phyloP scores from a whole-genome alignment of 2,888 invertebrate species.

The Heliconius cydno region DNA sequence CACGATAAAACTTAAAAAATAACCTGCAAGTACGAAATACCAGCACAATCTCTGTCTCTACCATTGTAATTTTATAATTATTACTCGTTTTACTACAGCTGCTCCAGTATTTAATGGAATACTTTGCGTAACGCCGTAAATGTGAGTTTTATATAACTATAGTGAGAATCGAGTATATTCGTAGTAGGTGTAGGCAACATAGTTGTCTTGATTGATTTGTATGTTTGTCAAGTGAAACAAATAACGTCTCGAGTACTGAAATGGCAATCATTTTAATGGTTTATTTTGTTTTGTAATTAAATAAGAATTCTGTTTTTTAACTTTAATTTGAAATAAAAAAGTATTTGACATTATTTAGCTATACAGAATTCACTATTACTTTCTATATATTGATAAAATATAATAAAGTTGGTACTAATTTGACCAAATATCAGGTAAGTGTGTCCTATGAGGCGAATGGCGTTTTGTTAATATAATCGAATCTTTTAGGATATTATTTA shows the following conservation, averaged over 20 bases:
- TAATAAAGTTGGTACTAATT: background rate
- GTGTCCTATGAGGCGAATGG: background rate
- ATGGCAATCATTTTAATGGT: background rate
- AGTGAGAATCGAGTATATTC: background rate
- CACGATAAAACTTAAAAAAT: conserved; percentile 20
- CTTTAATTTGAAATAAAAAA: background rate
- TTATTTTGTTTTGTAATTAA: background rate
- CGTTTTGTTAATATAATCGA: no score
- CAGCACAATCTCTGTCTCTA: conserved; percentile 18
- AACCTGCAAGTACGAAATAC: conserved; percentile 14
- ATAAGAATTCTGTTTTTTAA: background rate
- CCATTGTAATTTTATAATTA: conserved; percentile 8
- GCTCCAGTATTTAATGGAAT: background rate
- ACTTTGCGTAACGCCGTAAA: background rate
- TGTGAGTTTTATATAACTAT: background rate
- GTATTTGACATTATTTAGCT: background rate
- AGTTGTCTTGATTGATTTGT: conserved; percentile 29
- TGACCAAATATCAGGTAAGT: background rate
- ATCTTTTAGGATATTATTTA: no score
- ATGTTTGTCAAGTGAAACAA: background rate
- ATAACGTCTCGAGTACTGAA: background rate
- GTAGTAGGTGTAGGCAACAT: conserved; percentile 16
- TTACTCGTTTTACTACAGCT: conserved; percentile 3
- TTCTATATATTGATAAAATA: background rate
- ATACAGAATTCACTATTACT: background rate